Percentiles rank a stretch among this genome's conserved stretches.
Conservation (phyloP, 2,113 vertebrate genomes). For the Thunnus thynnus region DNA sequence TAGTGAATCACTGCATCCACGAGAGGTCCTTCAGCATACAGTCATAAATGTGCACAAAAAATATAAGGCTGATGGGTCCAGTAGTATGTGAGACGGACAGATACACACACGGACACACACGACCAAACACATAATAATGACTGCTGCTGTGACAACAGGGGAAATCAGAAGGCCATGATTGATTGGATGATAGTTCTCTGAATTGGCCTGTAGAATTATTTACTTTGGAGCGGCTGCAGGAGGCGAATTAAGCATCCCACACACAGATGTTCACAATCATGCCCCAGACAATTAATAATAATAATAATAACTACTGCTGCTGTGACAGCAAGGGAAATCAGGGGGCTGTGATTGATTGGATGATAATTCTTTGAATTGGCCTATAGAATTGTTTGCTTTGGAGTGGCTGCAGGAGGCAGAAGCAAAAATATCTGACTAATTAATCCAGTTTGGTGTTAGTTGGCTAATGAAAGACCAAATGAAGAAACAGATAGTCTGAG, state of each 20-base stretch:
- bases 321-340: conserved; percentile 49
- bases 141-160: conserved; percentile 41
- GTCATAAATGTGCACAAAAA: no score
- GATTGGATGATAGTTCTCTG: conserved; percentile 54
- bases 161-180: conserved; percentile 44
- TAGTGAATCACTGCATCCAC: no score
- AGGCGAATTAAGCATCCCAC: conserved; percentile 63
- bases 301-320: conserved; percentile 44
- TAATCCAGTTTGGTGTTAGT: conserved; percentile 47
- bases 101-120: no score
- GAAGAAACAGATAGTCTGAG: neutral
- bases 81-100: no score
- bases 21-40: no score
- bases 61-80: no score
- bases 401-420: conserved; percentile 37
- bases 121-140: conserved; percentile 40
- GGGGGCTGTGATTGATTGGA: conserved; percentile 54
- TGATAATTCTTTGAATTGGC: conserved; percentile 46
- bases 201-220: conserved; percentile 61
- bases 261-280: no score
- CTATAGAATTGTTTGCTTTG: conserved; percentile 68
- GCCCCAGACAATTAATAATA: neutral
- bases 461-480: conserved; percentile 32
- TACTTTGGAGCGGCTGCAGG: conserved; percentile 54
- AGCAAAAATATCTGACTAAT: conserved; percentile 34